Conservation (phyloP, 2,797 vertebrate genomes). For the Alcedo atthis region DNA sequence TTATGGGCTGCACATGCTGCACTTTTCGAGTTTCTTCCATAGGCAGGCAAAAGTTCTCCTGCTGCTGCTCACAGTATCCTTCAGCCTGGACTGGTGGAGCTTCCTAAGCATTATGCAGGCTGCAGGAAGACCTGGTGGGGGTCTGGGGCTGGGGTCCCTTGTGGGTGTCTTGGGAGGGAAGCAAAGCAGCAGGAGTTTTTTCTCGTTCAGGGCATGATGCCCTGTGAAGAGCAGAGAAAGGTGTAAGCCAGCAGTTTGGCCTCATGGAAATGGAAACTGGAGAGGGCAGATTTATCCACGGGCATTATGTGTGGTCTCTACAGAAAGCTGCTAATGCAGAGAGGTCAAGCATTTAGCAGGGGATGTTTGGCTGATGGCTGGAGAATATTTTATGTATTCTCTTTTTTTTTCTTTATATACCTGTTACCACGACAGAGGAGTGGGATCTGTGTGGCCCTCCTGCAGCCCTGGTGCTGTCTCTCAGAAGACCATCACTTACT, state of each 20-base stretch:
- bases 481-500: not conserved
- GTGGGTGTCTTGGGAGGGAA: not conserved
- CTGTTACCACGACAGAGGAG: not conserved
- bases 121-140: not conserved
- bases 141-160: not conserved
- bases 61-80: not conserved
- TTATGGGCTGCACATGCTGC: accelerated
- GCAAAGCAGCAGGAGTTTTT: not conserved
- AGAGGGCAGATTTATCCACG: slow-evolving; percentile 48
- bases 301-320: slow-evolving; percentile 61
- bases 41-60: not conserved
- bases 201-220: slow-evolving; percentile 5
- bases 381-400: not conserved
- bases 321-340: slow-evolving; percentile 31
- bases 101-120: not conserved
- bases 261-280: slow-evolving; percentile 46
- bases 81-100: not conserved
- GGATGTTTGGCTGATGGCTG: not conserved
- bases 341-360: not conserved
- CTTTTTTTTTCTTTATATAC: not conserved
- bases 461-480: not conserved
- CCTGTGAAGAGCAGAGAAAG: slow-evolving; percentile 23
- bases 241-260: slow-evolving; percentile 53
- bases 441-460: not conserved
- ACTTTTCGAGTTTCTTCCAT: not conserved